phyloP scores from a whole-genome alignment of 2,113 vertebrate species.

The Eudorcas thomsonii region DNA sequence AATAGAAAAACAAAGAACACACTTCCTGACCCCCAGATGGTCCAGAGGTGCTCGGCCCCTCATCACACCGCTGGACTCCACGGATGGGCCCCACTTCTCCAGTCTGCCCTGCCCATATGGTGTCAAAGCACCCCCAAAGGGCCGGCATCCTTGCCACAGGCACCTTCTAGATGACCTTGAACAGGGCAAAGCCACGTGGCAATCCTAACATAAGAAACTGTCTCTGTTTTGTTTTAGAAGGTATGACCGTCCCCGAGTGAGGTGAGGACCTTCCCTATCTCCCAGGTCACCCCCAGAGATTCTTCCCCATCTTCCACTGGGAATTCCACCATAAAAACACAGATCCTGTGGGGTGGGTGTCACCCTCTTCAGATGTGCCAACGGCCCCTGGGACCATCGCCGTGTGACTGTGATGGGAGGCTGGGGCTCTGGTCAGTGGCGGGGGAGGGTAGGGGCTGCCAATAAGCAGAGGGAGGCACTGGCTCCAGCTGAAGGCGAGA shows the following conservation, averaged over 20 bases:
- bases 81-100: fast-evolving
- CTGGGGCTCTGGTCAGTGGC: background rate
- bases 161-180: background rate
- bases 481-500: fast-evolving
- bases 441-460: fast-evolving
- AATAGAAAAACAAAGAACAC: background rate
- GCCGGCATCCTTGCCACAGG: no score
- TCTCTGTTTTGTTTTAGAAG: background rate
- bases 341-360: background rate
- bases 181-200: background rate
- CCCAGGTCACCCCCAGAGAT: fast-evolving
- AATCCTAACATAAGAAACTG: fast-evolving
- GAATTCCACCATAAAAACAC: fast-evolving
- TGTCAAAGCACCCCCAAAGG: fast-evolving
- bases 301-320: background rate
- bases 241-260: no score
- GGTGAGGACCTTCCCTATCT: background rate
- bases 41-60: background rate
- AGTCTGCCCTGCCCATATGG: fast-evolving
- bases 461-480: fast-evolving
- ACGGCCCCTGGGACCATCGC: fast-evolving
- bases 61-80: background rate
- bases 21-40: background rate
- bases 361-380: background rate
- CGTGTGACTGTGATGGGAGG: background rate